A percentile compares a stretch with the other conserved stretches of the same genome.
Evolutionary conservation across 2,113 vertebrate species (phyloP).

Genomic region (Eubucco bourcierii): DNA sequence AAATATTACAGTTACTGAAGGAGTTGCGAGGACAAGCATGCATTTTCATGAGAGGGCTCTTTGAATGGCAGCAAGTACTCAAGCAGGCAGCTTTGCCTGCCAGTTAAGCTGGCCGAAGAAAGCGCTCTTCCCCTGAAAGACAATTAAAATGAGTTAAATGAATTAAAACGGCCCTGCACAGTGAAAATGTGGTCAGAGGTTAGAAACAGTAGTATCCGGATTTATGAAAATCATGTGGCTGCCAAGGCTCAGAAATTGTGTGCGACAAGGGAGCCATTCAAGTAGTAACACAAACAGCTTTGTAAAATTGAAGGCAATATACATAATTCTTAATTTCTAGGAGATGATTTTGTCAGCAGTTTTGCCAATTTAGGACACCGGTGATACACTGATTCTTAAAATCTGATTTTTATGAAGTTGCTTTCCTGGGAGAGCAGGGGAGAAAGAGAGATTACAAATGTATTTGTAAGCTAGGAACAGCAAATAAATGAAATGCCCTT

Average conservation of each 20-base stretch:
- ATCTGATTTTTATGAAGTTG: slow-evolving; percentile 10
- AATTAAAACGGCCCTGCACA: slow-evolving; percentile 70
- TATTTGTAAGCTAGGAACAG: neutral
- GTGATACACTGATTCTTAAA: slow-evolving; percentile 28
- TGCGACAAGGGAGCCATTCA: slow-evolving; percentile 71
- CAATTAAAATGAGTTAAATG: slow-evolving; percentile 81
- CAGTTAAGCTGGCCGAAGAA: slow-evolving; percentile 74
- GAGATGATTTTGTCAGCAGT: slow-evolving; percentile 61
- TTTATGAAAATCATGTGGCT: slow-evolving; percentile 67
- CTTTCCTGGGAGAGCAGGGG: neutral
- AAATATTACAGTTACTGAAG: slow-evolving; percentile 89
- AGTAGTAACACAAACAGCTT: slow-evolving; percentile 68
- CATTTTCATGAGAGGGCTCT: slow-evolving; percentile 85
- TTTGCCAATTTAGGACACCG: slow-evolving; percentile 53
- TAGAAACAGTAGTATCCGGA: slow-evolving; percentile 71
- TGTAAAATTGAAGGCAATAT: slow-evolving; percentile 72
- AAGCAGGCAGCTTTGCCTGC: slow-evolving; percentile 81
- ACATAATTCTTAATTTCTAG: slow-evolving; percentile 73
- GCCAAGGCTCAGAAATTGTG: slow-evolving; percentile 72
- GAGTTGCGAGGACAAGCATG: slow-evolving; percentile 81
- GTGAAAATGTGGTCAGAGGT: slow-evolving; percentile 73
- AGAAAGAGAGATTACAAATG: neutral
- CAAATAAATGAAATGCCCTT: neutral
- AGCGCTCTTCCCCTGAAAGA: slow-evolving; percentile 60
- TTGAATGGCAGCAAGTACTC: slow-evolving; percentile 83